Conservation (phyloP, 2,888 invertebrate genomes). For the Drosophila niveifrons region DNA sequence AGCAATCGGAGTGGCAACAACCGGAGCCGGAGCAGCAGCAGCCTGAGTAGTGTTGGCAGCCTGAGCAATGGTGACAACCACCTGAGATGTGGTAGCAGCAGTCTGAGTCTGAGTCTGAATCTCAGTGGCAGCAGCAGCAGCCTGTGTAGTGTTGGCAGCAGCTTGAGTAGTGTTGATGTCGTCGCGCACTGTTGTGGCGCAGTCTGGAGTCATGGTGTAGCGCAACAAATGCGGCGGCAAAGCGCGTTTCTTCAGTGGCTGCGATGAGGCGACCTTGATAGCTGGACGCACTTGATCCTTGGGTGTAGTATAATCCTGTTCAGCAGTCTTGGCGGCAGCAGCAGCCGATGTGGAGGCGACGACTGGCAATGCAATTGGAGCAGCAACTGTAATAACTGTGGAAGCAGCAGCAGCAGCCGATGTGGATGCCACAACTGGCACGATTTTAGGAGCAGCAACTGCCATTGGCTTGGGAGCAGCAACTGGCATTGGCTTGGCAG, state of each 20-base stretch:
- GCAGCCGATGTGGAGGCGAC: neutral
- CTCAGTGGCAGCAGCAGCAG: too few relatives aligned
- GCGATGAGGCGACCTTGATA: conserved; percentile 21
- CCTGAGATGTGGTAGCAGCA: too few relatives aligned
- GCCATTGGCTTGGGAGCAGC: too few relatives aligned
- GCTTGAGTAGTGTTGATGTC: too few relatives aligned
- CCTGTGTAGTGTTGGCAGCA: too few relatives aligned
- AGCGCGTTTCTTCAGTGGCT: conserved; percentile 67
- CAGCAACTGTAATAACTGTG: neutral
- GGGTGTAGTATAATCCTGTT: conserved; percentile 57
- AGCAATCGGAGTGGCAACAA: neutral
- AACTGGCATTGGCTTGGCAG: too few relatives aligned
- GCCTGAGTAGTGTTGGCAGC: neutral
- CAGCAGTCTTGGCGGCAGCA: neutral
- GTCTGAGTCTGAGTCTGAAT: too few relatives aligned
- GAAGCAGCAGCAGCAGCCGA: neutral
- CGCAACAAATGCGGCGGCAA: conserved; percentile 60
- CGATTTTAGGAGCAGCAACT: too few relatives aligned
- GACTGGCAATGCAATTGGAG: neutral
- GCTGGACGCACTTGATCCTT: conserved; percentile 50
- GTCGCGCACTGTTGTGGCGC: too few relatives aligned
- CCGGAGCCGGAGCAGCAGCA: neutral
- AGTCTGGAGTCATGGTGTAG: conserved; percentile 51
- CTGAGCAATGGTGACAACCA: neutral
- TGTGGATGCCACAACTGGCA: neutral